phyloP scores from a whole-genome alignment of 2,113 vertebrate species.

The Peromyscus californicus region DNA sequence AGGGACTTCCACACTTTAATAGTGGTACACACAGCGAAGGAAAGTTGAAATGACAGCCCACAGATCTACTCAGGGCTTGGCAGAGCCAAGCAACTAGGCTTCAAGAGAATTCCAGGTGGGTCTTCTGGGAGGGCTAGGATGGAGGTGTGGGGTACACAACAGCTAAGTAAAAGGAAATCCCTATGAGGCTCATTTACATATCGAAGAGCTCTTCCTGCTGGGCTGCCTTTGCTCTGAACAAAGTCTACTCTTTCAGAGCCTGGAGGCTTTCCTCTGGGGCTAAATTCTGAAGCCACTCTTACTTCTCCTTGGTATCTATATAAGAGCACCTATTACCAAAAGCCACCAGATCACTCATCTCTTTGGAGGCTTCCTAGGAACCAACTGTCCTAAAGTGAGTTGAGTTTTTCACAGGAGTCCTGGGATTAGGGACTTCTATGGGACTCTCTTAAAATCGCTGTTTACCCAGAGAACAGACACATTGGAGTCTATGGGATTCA shows the following conservation, averaged over 20 bases:
- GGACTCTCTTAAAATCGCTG: not conserved
- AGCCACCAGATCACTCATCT: not conserved
- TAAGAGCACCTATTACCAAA: not conserved
- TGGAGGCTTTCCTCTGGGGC: slow-evolving; percentile 8
- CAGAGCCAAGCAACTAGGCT: not conserved
- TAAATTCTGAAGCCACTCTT: not conserved
- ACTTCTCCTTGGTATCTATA: not conserved
- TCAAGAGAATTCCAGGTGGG: not conserved
- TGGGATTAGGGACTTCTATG: not conserved
- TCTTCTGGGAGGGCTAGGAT: not conserved
- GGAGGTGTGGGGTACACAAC: not conserved
- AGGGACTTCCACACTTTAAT: not conserved
- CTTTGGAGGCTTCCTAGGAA: not conserved
- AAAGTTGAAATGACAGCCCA: not conserved
- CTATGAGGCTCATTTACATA: slow-evolving; percentile 52
- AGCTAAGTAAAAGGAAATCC: not conserved
- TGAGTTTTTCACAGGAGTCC: not conserved
- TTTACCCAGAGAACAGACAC: not conserved
- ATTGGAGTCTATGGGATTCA: not conserved
- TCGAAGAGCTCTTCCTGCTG: slow-evolving; percentile 62
- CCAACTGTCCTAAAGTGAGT: not conserved
- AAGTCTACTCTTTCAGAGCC: slow-evolving; percentile 28
- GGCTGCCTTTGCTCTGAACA: not conserved
- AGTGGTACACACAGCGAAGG: no score
- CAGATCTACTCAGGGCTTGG: not conserved